phyloP scores from a whole-genome alignment of 2,888 invertebrate genomes.

The Tenthredo distinguenda region DNA sequence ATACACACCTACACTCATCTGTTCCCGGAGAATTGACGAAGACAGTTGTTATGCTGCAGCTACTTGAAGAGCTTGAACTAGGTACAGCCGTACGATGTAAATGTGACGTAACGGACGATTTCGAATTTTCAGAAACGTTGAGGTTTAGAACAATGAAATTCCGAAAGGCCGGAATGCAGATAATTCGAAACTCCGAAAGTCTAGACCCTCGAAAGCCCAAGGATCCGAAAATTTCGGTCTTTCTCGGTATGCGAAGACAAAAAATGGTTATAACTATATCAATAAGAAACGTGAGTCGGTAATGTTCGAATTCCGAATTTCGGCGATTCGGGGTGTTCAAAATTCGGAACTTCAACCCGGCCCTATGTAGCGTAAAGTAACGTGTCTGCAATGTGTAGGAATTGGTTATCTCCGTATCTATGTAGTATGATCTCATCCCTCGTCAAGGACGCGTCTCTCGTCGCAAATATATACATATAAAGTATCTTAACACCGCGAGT shows the following conservation, averaged over 20 bases:
- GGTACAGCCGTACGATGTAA: not conserved
- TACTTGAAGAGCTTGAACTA: not conserved
- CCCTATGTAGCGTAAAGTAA: not conserved
- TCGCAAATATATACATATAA: conserved; percentile 6
- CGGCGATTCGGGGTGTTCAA: no score
- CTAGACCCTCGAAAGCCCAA: no score
- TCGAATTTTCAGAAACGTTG: no score
- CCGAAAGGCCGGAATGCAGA: no score
- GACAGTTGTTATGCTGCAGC: not conserved
- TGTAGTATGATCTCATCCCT: conserved; percentile 29
- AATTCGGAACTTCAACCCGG: no score
- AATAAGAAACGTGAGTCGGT: no score
- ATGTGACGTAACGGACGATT: not conserved
- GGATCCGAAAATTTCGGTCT: no score
- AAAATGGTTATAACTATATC: no score
- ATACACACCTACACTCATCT: not conserved
- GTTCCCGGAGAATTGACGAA: not conserved
- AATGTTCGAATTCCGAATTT: no score
- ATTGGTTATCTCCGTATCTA: not conserved
- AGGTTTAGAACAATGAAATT: no score
- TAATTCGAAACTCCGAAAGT: no score
- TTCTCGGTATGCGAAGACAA: no score
- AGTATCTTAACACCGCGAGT: not conserved
- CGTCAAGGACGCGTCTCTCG: conserved; percentile 27
- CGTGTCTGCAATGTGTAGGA: not conserved